These are phyloP conservation scores for Platysteira castanea DNA, from an alignment of 2,113 vertebrate genomes.

Conservation along the genomic window DNA sequence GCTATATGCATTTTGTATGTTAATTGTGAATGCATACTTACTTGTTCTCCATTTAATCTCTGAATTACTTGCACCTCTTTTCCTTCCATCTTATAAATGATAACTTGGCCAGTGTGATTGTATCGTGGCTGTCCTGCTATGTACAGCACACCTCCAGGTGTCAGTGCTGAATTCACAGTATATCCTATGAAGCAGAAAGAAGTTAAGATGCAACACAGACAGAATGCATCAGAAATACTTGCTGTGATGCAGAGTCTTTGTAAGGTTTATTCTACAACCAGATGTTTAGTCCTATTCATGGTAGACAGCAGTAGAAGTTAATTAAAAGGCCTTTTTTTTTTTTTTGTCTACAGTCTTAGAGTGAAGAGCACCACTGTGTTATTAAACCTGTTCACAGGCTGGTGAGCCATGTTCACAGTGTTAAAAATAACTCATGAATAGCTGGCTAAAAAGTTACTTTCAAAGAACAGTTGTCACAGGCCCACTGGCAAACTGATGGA, in stretches of 20 bases:
- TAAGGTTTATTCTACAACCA: background rate
- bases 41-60: slow-evolving; percentile 89
- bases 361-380: background rate
- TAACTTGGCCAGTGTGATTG: slow-evolving; percentile 92
- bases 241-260: background rate
- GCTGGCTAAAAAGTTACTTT: background rate
- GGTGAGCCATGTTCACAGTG: background rate
- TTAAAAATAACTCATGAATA: background rate
- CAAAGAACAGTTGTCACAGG: background rate
- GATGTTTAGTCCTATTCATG: background rate
- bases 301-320: background rate
- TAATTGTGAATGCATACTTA: slow-evolving; percentile 34
- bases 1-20: background rate
- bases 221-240: background rate
- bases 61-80: slow-evolving; percentile 74
- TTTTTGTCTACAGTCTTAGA: background rate
- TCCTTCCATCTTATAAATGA: slow-evolving; percentile 81
- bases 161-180: slow-evolving; percentile 85
- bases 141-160: slow-evolving; percentile 78
- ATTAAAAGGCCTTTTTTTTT: background rate
- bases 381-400: background rate
- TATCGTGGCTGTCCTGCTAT: slow-evolving; percentile 91
- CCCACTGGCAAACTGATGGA: background rate
- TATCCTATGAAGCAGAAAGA: slow-evolving; percentile 77
- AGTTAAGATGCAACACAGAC: background rate